phyloP scores from a whole-genome alignment of 1,140 invertebrate species.

The Macrostomum lignano region DNA sequence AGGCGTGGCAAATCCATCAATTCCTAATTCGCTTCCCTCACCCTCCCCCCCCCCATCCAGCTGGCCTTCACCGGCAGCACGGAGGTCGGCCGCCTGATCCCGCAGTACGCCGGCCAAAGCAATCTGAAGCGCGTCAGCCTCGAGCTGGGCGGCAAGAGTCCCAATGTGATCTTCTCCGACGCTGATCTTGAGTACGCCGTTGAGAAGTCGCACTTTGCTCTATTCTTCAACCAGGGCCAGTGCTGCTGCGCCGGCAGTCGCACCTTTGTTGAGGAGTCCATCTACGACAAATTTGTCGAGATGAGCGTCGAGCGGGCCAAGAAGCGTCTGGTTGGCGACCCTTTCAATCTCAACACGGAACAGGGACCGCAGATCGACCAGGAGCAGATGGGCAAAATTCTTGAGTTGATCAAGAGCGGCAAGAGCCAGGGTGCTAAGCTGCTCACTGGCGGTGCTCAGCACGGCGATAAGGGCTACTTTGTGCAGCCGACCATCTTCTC shows the following conservation, averaged over 20 bases:
- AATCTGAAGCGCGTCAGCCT: conserved; percentile 59
- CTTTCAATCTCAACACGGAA: conserved; percentile 31
- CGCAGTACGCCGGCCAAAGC: conserved; percentile 39
- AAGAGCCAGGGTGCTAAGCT: conserved; percentile 58
- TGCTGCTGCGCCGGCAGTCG: conserved; percentile 65
- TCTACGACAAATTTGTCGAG: conserved; percentile 61
- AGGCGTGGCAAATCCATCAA: too few species aligned
- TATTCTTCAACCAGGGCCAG: conserved; percentile 64
- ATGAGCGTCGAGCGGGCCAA: conserved; percentile 37
- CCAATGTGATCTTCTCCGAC: conserved; percentile 52
- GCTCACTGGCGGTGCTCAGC: conserved; percentile 42
- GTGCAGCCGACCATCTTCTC: conserved; percentile 79
- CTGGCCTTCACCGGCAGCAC: conserved; percentile 70
- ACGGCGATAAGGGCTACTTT: conserved; percentile 51
- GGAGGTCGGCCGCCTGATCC: conserved; percentile 42
- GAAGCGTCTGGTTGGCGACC: conserved; percentile 45
- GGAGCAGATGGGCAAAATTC: conserved; percentile 52
- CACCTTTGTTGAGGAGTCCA: conserved; percentile 54
- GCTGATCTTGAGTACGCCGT: conserved; percentile 49
- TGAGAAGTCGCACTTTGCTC: conserved; percentile 40
- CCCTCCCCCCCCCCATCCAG: too few species aligned
- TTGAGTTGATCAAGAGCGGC: conserved; percentile 43
- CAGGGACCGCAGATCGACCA: conserved; percentile 36
- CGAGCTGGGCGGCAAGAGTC: conserved; percentile 64
- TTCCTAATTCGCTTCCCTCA: too few species aligned